phyloP scores from a whole-genome alignment of 2,113 vertebrate species.

The Bombycilla garrulus region DNA sequence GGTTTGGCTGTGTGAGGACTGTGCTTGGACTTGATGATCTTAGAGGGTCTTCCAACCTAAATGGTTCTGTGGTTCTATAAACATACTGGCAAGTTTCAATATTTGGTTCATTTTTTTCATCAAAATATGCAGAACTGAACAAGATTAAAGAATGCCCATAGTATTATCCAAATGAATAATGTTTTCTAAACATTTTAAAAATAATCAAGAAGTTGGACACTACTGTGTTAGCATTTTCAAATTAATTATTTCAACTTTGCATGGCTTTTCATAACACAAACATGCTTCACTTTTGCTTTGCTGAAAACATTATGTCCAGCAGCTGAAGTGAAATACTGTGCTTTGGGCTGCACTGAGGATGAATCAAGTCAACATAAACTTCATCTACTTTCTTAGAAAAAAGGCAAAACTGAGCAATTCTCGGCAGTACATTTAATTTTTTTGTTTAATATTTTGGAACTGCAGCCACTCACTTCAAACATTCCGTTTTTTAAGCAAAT shows the following conservation, averaged over 20 bases:
- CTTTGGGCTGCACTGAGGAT: not conserved
- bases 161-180: not conserved
- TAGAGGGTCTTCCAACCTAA: not conserved
- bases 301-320: not conserved
- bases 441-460: not conserved
- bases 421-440: not conserved
- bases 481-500: not conserved
- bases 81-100: not conserved
- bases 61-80: not conserved
- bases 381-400: not conserved
- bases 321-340: not conserved
- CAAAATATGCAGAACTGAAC: not conserved
- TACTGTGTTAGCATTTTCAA: not conserved
- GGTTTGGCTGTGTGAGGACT: not conserved
- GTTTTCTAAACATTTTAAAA: not conserved
- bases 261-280: not conserved
- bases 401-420: not conserved
- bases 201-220: not conserved
- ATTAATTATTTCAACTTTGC: not conserved
- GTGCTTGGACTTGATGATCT: not conserved
- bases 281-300: not conserved
- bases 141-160: not conserved
- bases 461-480: not conserved
- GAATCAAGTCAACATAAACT: not conserved
- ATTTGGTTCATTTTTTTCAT: not conserved